These are phyloP conservation scores for Andricus curvator DNA, from an alignment of 2,888 invertebrate species.

Conservation along the genomic window DNA sequence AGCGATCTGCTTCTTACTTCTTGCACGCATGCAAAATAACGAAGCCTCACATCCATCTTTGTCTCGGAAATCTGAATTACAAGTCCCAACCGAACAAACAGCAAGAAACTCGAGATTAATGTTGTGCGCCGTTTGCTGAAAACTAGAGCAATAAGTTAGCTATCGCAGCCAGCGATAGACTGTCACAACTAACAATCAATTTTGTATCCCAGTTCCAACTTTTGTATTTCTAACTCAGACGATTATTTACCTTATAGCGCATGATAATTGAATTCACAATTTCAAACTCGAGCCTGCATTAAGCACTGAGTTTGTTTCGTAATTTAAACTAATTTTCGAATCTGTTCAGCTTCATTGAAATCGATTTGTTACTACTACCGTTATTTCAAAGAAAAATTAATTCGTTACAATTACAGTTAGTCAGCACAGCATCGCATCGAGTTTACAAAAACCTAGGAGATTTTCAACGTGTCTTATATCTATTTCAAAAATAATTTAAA, in stretches of 20 bases:
- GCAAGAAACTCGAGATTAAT: constrained; percentile 36
- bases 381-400: too few species aligned
- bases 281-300: background rate
- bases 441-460: too few species aligned
- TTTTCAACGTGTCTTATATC: too few species aligned
- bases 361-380: too few species aligned
- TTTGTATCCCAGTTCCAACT: constrained; percentile 22
- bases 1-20: constrained; percentile 18
- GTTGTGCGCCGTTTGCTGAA: constrained; percentile 34
- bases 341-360: too few species aligned
- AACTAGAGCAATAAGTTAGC: constrained; percentile 39
- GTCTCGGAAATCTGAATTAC: constrained; percentile 8
- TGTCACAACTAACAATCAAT: constrained; percentile 32
- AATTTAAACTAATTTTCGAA: too few species aligned
- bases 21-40: constrained; percentile 33
- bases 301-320: too few species aligned
- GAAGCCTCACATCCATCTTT: constrained; percentile 31
- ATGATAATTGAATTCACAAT: background rate
- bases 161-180: constrained; percentile 16
- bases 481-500: too few species aligned
- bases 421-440: too few species aligned
- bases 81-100: constrained; percentile 23
- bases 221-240: background rate
- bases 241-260: too few species aligned
- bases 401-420: too few species aligned